Base-by-base conservation (phyloP, 1,140 invertebrate species). In the Bombus vancouverensis region DNA sequence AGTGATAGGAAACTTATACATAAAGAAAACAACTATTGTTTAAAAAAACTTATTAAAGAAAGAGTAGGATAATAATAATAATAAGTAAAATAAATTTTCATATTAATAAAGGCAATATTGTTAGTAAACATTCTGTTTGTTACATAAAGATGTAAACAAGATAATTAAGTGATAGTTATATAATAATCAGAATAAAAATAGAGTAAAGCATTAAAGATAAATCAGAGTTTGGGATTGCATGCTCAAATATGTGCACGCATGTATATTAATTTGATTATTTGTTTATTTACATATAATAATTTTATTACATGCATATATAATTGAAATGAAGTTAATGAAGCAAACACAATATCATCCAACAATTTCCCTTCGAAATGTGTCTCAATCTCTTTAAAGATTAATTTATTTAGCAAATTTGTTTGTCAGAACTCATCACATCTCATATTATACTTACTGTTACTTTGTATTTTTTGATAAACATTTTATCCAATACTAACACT, bases 81-180 rank as follows among this genome's bases (percentile, higher is more conserved):
- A 66, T 37, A 82, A 70, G 25, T 70, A 57, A 82, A 86, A 74
- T 66, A 59, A 68, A 44, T 70, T 8, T 57, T 75, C 5, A 53
- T 62, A 44, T 71, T 22, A 34, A 82, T 70, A 68, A 72, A 68
- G 44, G 37, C 57, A 68, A 44, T 28, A 74, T n/a, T 47, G 18
- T 77, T 70, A 74, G 28, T 39, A 44, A 18, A 66, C 37, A 59
- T 85, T 75, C n/a, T 42, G 37, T 71, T 70, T 42, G 62, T 75
- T 42, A 3, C 12, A 13, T 22, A 47, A 75, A 66, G 15, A 47
- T 62, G 57, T 22, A 34, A 68, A 82, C 1, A 59, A 68, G 37
- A 37, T 81, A 57, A 85, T 32, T 81, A 57, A 44, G 68, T 32
- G 13, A 74, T 28, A 42, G 25, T 80, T 39, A 79, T n/a, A 53